These are phyloP conservation scores for Tetrapedia diversipes DNA, from an alignment of 2,888 invertebrate species.

Conservation along the genomic window DNA sequence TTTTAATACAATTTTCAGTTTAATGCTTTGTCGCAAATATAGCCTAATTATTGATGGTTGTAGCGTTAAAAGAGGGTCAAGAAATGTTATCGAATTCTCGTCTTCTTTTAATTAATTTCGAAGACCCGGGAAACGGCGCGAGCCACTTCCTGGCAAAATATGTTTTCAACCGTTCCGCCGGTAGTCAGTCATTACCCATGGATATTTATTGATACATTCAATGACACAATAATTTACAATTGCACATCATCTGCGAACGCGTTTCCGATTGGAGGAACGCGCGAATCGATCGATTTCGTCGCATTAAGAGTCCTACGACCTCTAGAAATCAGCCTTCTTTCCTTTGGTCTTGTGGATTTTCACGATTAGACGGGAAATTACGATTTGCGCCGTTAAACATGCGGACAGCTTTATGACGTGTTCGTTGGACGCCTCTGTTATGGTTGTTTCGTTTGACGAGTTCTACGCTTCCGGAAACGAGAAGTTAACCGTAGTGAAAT, in stretches of 20 bases:
- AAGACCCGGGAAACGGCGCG: background rate
- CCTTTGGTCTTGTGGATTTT: too few relatives aligned
- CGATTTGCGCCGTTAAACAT: background rate
- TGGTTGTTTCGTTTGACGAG: constrained; percentile 24
- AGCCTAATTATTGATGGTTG: too few relatives aligned
- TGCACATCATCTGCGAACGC: background rate
- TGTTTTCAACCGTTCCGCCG: background rate
- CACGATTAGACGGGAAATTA: too few relatives aligned
- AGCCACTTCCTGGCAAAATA: background rate
- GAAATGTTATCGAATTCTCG: too few relatives aligned
- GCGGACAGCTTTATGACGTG: constrained; percentile 22
- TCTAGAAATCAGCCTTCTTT: too few relatives aligned
- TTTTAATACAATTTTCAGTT: too few relatives aligned
- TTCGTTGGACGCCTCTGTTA: too few relatives aligned
- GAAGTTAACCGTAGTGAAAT: too few relatives aligned
- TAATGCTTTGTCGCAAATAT: too few relatives aligned
- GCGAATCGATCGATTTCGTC: background rate
- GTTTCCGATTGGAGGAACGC: background rate
- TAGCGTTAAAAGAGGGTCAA: too few relatives aligned
- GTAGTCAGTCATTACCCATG: background rate
- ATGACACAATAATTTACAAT: constrained; percentile 14
- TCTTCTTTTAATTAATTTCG: too few relatives aligned
- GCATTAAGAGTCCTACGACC: background rate
- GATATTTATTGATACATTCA: background rate
- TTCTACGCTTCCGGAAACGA: constrained; percentile 12